Conservation (phyloP, 1,140 invertebrate species). For the Hydropsyche tenuis region DNA sequence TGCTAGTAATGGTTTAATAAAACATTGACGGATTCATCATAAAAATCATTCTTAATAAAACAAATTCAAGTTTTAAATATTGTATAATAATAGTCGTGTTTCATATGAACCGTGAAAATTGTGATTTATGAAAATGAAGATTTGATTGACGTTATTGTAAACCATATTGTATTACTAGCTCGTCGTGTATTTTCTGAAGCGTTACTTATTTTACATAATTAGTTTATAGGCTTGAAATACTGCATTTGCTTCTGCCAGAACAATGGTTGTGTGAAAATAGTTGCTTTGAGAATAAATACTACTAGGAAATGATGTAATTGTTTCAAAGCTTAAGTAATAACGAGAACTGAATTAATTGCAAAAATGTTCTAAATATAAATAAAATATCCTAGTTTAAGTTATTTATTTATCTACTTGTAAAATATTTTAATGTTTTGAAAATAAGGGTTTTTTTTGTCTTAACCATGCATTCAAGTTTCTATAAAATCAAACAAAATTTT, state of each 20-base stretch:
- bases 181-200: slow-evolving; percentile 20
- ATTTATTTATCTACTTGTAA: too few relatives aligned
- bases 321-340: slow-evolving; percentile 11
- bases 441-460: too few relatives aligned
- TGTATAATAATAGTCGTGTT: too few relatives aligned
- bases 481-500: too few relatives aligned
- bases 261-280: slow-evolving; percentile 30
- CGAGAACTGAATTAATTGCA: not conserved
- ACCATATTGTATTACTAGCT: not conserved
- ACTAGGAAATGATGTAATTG: slow-evolving; percentile 32
- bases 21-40: too few relatives aligned
- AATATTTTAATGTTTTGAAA: too few relatives aligned
- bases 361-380: not conserved
- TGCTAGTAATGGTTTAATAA: too few relatives aligned
- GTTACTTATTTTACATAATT: slow-evolving; percentile 34
- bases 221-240: slow-evolving; percentile 8
- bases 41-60: too few relatives aligned
- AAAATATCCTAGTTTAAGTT: not conserved
- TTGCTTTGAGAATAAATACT: slow-evolving; percentile 16
- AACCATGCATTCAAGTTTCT: too few relatives aligned
- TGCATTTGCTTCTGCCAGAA: slow-evolving; percentile 14
- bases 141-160: not conserved
- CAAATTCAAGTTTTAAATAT: too few relatives aligned
- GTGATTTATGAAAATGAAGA: not conserved
- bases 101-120: too few relatives aligned